These are phyloP conservation scores for Pelvicachromis taeniatus DNA, from an alignment of 2,113 vertebrate genomes.

Conservation along the genomic window DNA sequence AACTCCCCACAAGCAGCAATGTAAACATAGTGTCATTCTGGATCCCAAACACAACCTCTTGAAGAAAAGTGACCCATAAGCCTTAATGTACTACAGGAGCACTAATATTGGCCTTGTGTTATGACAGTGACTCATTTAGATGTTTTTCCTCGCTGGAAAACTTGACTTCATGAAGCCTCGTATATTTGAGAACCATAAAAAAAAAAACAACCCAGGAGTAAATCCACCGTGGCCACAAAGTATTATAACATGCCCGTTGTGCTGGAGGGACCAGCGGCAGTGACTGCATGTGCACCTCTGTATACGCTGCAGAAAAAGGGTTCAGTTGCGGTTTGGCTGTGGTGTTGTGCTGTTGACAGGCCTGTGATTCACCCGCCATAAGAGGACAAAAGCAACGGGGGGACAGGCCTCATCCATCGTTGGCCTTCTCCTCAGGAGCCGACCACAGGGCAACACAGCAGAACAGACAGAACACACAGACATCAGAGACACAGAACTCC, in stretches of 20 bases:
- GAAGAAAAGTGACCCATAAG: slow-evolving; percentile 7
- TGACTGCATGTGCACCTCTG: not conserved
- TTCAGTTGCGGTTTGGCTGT: slow-evolving; percentile 5
- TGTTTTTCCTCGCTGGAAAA: slow-evolving; percentile 31
- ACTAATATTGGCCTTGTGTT: slow-evolving; percentile 10
- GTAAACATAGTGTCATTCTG: slow-evolving; percentile 60
- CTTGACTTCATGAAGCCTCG: slow-evolving; percentile 33
- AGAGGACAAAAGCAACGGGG: slow-evolving; percentile 47
- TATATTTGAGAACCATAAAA: slow-evolving; percentile 32
- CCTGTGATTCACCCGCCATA: slow-evolving; percentile 41
- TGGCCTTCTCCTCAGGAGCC: slow-evolving; percentile 37
- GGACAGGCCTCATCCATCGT: slow-evolving; percentile 60
- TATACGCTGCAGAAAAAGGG: not conserved
- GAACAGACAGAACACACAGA: slow-evolving; percentile 56
- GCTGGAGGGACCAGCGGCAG: not conserved
- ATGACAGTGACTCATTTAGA: slow-evolving; percentile 31
- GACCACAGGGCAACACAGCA: slow-evolving; percentile 48
- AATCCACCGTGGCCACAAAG: slow-evolving; percentile 27
- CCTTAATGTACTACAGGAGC: not conserved
- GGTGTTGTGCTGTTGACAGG: slow-evolving; percentile 42
- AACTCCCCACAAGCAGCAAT: slow-evolving; percentile 48
- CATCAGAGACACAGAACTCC: slow-evolving; percentile 61
- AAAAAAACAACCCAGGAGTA: slow-evolving; percentile 20
- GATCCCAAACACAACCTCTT: slow-evolving; percentile 25
- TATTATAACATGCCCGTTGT: slow-evolving; percentile 6